Evolutionary conservation across 2,888 invertebrate genomes (phyloP).

Genomic region (Acronicta psi): DNA sequence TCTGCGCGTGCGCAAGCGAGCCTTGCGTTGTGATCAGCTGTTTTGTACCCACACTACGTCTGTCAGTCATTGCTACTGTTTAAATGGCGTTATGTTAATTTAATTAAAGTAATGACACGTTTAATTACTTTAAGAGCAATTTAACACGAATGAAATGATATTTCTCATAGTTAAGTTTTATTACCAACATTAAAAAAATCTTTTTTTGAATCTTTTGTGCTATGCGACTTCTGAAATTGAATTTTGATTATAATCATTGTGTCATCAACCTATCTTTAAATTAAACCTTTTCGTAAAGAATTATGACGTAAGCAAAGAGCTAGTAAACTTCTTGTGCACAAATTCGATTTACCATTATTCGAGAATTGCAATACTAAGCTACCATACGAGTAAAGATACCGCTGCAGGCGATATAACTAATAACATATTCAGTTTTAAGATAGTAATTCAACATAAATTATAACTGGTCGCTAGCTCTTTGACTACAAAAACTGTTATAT

Average conservation of each 20-base stretch:
- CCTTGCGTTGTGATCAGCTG: constrained; percentile 45
- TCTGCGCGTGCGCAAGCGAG: constrained; percentile 25
- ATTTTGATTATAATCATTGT: too few relatives aligned
- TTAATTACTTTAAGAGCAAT: constrained; percentile 21
- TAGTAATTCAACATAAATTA: constrained; percentile 47
- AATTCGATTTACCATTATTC: constrained; percentile 32
- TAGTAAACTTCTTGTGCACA: constrained; percentile 16
- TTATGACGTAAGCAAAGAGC: neutral
- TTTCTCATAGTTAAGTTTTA: neutral
- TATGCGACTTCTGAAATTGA: too few relatives aligned
- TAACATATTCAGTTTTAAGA: constrained; percentile 50
- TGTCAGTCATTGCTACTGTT: constrained; percentile 25
- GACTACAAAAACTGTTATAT: constrained; percentile 43
- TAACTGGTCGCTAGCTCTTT: constrained; percentile 39
- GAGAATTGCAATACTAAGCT: constrained; percentile 24
- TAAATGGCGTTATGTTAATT: constrained; percentile 29
- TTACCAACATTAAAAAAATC: too few relatives aligned
- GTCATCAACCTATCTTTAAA: too few relatives aligned
- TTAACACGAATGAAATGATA: neutral
- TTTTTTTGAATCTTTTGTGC: too few relatives aligned
- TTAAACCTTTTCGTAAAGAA: too few relatives aligned
- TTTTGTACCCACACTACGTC: constrained; percentile 41
- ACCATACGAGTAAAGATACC: constrained; percentile 26
- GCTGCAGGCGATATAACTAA: constrained; percentile 42
- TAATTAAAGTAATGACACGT: constrained; percentile 18